Percentiles rank a stretch among this genome's conserved stretches.
Evolutionary conservation across 2,888 invertebrate species (phyloP).

Genomic region (Ypsolopha sequella): DNA sequence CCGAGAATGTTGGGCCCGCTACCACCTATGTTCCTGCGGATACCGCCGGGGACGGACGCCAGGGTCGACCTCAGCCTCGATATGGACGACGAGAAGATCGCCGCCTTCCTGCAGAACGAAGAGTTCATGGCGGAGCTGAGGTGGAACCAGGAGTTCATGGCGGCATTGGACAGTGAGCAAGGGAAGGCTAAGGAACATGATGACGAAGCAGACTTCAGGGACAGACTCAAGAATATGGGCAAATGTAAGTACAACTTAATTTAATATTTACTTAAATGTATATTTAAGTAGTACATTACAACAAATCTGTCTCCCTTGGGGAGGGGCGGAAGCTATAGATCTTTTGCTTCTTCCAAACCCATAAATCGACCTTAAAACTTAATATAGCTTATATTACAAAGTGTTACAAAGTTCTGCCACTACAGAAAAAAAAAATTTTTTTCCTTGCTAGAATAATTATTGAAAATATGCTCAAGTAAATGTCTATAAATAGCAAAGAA

Average conservation of each 20-base stretch:
- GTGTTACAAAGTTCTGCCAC: no score
- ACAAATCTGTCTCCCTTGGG: no score
- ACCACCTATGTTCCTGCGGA: slow-evolving; percentile 83
- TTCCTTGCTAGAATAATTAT: no score
- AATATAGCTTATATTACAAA: no score
- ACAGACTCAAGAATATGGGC: slow-evolving; percentile 85
- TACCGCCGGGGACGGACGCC: slow-evolving; percentile 63
- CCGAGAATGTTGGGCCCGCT: slow-evolving; percentile 83
- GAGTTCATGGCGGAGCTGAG: slow-evolving; percentile 90
- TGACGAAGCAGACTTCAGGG: slow-evolving; percentile 82
- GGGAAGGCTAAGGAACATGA: slow-evolving; percentile 62
- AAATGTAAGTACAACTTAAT: slow-evolving; percentile 67
- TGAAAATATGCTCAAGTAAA: no score
- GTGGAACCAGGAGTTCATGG: slow-evolving; percentile 90
- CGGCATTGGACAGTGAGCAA: slow-evolving; percentile 83
- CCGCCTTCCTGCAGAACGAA: slow-evolving; percentile 89
- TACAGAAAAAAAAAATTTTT: no score
- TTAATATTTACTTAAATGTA: no score
- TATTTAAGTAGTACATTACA: no score
- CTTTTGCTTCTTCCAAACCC: no score
- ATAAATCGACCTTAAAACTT: no score
- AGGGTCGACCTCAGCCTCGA: slow-evolving; percentile 65
- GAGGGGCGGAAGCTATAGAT: no score
- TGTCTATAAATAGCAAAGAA: no score
- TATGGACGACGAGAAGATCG: slow-evolving; percentile 88